These are phyloP conservation scores for Bolborhynchus lineola DNA, from an alignment of 2,113 vertebrate genomes.

Conservation along the genomic window DNA sequence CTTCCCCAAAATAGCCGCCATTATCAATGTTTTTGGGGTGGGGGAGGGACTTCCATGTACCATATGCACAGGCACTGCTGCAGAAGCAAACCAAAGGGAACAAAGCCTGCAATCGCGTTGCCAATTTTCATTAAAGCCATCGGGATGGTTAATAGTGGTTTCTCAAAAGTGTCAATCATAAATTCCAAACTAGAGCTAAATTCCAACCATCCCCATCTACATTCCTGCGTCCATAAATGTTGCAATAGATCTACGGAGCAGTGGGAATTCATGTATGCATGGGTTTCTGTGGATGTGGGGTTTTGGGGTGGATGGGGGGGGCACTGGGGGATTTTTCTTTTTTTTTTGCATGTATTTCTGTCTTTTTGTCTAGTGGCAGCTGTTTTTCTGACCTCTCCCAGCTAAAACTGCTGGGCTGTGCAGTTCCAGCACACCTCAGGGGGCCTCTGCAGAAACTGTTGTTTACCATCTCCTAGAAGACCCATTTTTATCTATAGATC, in stretches of 20 bases:
- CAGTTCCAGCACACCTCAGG: background rate
- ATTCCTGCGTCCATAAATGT: background rate
- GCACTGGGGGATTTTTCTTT: accelerated
- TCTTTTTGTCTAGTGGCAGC: constrained; percentile 43
- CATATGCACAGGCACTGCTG: background rate
- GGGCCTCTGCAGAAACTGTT: constrained; percentile 11
- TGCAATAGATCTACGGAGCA: background rate
- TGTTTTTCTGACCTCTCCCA: constrained; percentile 39
- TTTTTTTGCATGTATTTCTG: background rate
- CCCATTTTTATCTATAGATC: background rate
- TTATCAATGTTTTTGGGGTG: constrained; percentile 21
- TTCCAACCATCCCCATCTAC: background rate
- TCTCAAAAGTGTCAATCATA: constrained; percentile 27
- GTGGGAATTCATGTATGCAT: background rate
- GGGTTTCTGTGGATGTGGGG: background rate
- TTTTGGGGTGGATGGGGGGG: background rate
- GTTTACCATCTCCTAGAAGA: constrained; percentile 5
- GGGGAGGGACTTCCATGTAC: background rate
- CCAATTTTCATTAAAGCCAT: constrained; percentile 42
- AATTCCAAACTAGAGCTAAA: constrained; percentile 2
- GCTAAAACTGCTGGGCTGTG: background rate
- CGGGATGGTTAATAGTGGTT: background rate
- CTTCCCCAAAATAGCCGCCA: constrained; percentile 11
- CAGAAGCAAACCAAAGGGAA: constrained; percentile 33
- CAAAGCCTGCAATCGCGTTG: constrained; percentile 8